These are phyloP conservation scores for Lepidurus apus DNA, from an alignment of 1,140 invertebrate genomes.

Conservation along the genomic window DNA sequence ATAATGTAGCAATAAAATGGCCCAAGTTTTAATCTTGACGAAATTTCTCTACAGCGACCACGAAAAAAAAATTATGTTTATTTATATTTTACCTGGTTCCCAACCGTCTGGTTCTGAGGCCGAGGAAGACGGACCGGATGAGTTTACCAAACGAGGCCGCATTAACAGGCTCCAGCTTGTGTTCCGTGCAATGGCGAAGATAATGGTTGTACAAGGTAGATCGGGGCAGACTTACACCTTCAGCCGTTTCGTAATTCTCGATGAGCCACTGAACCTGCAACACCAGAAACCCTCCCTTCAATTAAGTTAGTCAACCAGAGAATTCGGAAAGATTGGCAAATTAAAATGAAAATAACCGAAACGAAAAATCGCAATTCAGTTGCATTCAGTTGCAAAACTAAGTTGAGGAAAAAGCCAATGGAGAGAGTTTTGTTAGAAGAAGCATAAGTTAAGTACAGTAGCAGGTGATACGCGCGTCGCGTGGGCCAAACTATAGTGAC, in stretches of 20 bases:
- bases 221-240: slow-evolving; percentile 91
- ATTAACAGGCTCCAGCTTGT: slow-evolving; percentile 95
- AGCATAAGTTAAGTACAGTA: slow-evolving; percentile 64
- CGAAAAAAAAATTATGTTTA: slow-evolving; percentile 24
- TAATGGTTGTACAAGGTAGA: slow-evolving; percentile 97
- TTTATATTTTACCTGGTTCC: slow-evolving; percentile 70
- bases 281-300: slow-evolving; percentile 24
- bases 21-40: background rate
- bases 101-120: slow-evolving; percentile 82
- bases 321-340: background rate
- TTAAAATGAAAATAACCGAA: background rate
- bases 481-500: slow-evolving; percentile 64
- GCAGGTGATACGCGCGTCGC: slow-evolving; percentile 80
- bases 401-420: background rate
- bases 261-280: slow-evolving; percentile 90
- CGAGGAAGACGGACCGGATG: slow-evolving; percentile 95
- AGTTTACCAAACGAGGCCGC: slow-evolving; percentile 98
- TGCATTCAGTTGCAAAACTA: background rate
- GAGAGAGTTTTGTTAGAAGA: slow-evolving; percentile 40
- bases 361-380: background rate
- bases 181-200: slow-evolving; percentile 85
- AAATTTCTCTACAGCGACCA: background rate
- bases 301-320: background rate
- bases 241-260: slow-evolving; percentile 96
- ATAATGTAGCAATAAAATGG: too few relatives aligned